Conservation (phyloP, 2,888 invertebrate species). For the Incurvaria masculella region DNA sequence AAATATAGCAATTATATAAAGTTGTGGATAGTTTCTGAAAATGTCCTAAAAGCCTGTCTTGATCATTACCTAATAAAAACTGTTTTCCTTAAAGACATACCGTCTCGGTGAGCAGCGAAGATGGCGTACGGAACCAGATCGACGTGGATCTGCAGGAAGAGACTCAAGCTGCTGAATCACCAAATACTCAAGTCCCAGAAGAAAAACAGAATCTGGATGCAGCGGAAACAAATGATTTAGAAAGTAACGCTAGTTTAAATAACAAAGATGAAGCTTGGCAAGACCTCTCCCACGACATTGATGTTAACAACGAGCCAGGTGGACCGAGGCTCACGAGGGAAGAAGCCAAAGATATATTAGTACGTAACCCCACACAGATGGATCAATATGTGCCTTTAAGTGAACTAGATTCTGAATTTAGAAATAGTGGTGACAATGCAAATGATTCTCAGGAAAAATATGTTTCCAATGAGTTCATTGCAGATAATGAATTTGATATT, state of each 20-base stretch:
- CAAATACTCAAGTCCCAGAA: too few species aligned
- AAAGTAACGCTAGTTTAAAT: conserved; percentile 1
- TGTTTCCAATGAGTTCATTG: conserved; percentile 1
- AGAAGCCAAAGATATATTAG: conserved; percentile 30
- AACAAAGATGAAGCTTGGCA: conserved; percentile 21
- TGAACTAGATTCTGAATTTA: conserved; percentile 12
- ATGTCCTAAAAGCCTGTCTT: too few species aligned
- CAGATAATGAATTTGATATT: background rate
- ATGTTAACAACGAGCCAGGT: conserved; percentile 34
- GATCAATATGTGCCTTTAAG: conserved; percentile 28
- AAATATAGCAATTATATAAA: too few species aligned
- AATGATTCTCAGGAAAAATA: conserved; percentile 6
- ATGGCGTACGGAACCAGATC: background rate
- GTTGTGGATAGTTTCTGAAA: too few species aligned
- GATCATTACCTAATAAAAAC: background rate
- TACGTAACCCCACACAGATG: conserved; percentile 18
- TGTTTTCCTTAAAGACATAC: background rate
- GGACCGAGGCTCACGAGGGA: conserved; percentile 24
- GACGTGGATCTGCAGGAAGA: too few species aligned
- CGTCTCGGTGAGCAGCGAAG: background rate
- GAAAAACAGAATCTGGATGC: too few species aligned
- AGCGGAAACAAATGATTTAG: too few species aligned
- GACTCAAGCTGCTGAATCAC: too few species aligned
- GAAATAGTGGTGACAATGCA: conserved; percentile 6
- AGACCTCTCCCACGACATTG: conserved; percentile 40